Evolutionary conservation across 2,888 invertebrate species (phyloP), one percentile per base, ranked within the genome.

Genomic region (Lapara coniferarum): DNA sequence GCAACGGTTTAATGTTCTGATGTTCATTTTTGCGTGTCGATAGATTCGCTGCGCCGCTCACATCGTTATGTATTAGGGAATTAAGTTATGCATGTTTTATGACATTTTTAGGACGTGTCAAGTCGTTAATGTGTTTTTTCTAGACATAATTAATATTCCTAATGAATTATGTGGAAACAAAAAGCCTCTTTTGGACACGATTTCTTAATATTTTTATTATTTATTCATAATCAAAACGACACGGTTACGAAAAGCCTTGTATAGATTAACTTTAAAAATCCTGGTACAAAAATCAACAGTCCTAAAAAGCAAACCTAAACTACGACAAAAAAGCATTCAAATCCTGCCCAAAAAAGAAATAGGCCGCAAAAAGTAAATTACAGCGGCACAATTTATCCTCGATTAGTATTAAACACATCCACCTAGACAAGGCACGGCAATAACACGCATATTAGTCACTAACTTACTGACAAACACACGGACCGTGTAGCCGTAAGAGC

Each of bases 371-470:
- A 57, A 63, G 49, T 4, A 25, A 16, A 63, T 7, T 13, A 63
- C 63, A 49, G 13, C 44, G 49, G 16, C 63, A 63, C 63, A 63
- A 63, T 63, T 63, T 63, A 63, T 63, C 69, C 68, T 56, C 66
- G 70, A 63, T 63, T 63, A 49, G 63, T 19, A 63, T 63, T 63
- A 63, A 63, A 63, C 46, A 67, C 53, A 53, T 67, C 46, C 37
- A 56, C 44, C 72, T 56, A 67, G 69, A 73, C 63, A 63, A 7
- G 49, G 63, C 13, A 44, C 63, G 63, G 63, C 70, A 74, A 72
- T 73, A 75, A 73, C 74, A 73, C 56, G 73, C 69, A 56, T 69
- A 67, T 73, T 73, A 69, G 73, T 71, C 71, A 74, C 72, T 72
- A 73, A 74, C 73, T 70, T 56, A 56, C 56, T 19, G 53, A 25